Evolutionary conservation across 2,113 vertebrate species (phyloP).

Genomic region (Laticauda colubrina): DNA sequence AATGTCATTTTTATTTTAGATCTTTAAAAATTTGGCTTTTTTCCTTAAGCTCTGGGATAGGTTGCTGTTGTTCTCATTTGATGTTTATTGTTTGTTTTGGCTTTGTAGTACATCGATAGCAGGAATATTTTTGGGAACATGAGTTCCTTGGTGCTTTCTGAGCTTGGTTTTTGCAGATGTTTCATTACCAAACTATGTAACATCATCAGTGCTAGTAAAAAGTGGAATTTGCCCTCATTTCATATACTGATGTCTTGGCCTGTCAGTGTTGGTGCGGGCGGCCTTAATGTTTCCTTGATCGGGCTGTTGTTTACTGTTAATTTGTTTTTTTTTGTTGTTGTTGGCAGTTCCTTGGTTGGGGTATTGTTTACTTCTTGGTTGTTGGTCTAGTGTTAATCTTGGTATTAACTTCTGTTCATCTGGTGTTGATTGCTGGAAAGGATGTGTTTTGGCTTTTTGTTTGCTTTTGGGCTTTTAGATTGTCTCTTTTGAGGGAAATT

Average conservation of each 20-base stretch:
- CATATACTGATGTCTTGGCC: background rate
- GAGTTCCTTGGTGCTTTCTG: background rate
- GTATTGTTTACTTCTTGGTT: background rate
- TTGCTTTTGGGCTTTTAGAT: background rate
- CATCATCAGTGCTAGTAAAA: background rate
- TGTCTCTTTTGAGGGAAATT: background rate
- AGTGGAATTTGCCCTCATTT: background rate
- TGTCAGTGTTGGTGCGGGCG: background rate
- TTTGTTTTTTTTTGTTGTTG: background rate
- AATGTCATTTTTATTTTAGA: background rate
- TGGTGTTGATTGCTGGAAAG: background rate
- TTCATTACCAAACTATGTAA: background rate
- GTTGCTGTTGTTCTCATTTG: background rate
- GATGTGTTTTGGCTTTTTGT: background rate
- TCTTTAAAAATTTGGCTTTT: background rate
- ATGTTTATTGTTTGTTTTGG: background rate
- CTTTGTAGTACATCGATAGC: background rate
- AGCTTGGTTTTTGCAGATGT: background rate
- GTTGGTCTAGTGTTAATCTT: background rate
- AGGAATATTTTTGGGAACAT: background rate
- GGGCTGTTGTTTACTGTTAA: background rate
- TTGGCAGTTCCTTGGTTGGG: background rate
- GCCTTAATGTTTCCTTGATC: background rate
- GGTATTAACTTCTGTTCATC: background rate
- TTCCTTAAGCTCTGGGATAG: background rate